Evolutionary conservation across 1,140 invertebrate genomes (phyloP).

Genomic region (Aphidius ervi): DNA sequence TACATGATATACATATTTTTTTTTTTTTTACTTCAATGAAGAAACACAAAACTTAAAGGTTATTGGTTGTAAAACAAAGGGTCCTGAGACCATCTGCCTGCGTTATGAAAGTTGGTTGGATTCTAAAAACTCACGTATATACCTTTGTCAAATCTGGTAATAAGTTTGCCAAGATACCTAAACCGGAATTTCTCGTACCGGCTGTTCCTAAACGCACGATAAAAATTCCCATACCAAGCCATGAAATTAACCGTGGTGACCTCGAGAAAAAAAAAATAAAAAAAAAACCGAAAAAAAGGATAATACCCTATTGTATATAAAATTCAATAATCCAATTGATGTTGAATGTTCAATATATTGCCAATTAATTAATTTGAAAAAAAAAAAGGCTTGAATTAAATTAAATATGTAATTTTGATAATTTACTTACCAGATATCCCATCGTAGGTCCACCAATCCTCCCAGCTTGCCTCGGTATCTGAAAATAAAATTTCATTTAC

Average conservation of each 20-base stretch:
- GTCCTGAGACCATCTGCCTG: slow-evolving; percentile 30
- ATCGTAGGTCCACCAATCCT: slow-evolving; percentile 68
- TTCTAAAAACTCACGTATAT: slow-evolving; percentile 35
- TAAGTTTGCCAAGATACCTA: slow-evolving; percentile 27
- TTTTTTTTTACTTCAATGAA: background rate
- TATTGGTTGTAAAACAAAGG: slow-evolving; percentile 41
- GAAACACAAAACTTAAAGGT: slow-evolving; percentile 15
- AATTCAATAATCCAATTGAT: no score
- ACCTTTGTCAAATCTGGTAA: slow-evolving; percentile 26
- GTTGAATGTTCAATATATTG: background rate
- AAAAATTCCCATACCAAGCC: slow-evolving; percentile 20
- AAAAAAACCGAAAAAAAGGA: slow-evolving; percentile 2
- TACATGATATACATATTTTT: background rate
- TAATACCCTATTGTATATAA: no score
- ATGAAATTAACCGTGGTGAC: slow-evolving; percentile 25
- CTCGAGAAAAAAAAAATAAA: background rate
- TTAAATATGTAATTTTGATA: background rate
- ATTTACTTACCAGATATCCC: slow-evolving; percentile 60
- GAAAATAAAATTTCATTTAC: slow-evolving; percentile 32
- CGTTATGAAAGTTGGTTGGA: slow-evolving; percentile 31
- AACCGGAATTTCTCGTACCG: slow-evolving; percentile 13
- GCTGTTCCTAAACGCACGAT: slow-evolving; percentile 22
- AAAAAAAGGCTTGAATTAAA: no score
- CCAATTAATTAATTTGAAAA: no score
- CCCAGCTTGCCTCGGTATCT: slow-evolving; percentile 58